These are phyloP conservation scores for Datnioides undecimradiatus DNA, from an alignment of 2,113 vertebrate genomes.

Conservation along the genomic window DNA sequence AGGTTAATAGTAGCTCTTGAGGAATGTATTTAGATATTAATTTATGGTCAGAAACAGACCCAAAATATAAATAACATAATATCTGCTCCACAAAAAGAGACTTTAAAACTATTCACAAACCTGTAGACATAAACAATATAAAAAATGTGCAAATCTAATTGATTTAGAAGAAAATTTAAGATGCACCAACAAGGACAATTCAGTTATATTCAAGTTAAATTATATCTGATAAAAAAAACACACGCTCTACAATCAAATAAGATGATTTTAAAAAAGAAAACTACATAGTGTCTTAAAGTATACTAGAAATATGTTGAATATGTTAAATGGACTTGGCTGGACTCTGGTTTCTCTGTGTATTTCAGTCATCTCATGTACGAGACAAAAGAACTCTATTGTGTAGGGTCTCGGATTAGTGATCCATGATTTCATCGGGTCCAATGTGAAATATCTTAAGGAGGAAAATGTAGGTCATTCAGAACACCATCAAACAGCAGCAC, in stretches of 20 bases:
- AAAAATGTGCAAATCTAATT: too few species aligned
- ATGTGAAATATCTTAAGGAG: slow-evolving; percentile 39
- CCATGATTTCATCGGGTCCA: slow-evolving; percentile 48
- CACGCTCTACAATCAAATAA: not conserved
- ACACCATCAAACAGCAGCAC: slow-evolving; percentile 59
- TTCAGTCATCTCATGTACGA: slow-evolving; percentile 3
- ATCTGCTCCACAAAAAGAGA: too few species aligned
- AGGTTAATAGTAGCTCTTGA: not conserved
- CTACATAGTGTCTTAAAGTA: not conserved
- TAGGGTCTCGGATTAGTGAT: slow-evolving; percentile 26
- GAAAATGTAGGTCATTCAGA: slow-evolving; percentile 74
- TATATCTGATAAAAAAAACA: too few species aligned
- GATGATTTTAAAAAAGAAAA: not conserved
- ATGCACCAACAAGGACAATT: too few species aligned
- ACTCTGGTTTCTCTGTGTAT: not conserved
- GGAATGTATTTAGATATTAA: not conserved
- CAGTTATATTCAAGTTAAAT: too few species aligned
- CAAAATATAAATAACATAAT: not conserved
- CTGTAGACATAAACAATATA: too few species aligned
- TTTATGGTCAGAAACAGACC: not conserved
- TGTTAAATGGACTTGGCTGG: not conserved
- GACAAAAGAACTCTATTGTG: slow-evolving; percentile 18
- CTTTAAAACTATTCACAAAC: not conserved
- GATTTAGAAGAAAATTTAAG: too few species aligned
- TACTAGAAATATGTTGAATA: not conserved